Base-by-base conservation (phyloP, 2,888 invertebrate species). In the Tenthredo mesomela region DNA sequence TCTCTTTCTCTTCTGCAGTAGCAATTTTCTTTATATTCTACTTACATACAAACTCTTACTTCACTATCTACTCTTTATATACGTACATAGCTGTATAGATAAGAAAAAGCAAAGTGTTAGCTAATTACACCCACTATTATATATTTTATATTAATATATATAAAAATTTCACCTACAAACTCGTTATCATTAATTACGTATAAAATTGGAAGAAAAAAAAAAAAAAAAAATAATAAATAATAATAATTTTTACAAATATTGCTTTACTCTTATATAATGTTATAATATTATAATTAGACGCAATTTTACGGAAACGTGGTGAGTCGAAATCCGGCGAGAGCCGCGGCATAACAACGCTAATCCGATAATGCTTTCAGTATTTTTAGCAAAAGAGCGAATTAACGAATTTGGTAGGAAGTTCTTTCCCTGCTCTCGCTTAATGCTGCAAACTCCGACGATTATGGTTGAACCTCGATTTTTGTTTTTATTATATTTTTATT, bases 301-400 rank as follows among this genome's bases (percentile, higher is more conserved):
- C 21, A 25, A 43, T 43, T 73, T 43, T 43, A 73, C 40, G 40
- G 33, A 12, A 73, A 43, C 73, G 43, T 73, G 73, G 43, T 43
- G 50, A 54, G 54, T 54, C 47, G 50, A 77, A 80, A 80, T 80
- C 61, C 80, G 61, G 10, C 43, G 29, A 80, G 33, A 80, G 37
- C 80, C 54, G n/a, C 18, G 67, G 82, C 78, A 21, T 82, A 82
- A 82, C 67, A 67, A 67, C 67, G 82, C 67, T 67, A 82, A 82
- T 82, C 82, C 67, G 82, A 67, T 82, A 67, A 82, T 50, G 67
- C 82, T 40, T 80, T 77, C 29, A 54, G 50, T 33, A 54, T 77
- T 50, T 77, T 54, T n/a, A 5, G 54, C 54, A 25, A 29, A 77
- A 50, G 77, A 77, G 54, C 29, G 77, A 77, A 77, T 77, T 33